Conservation (phyloP, 1,140 invertebrate species). For the Leptopilina boulardi region DNA sequence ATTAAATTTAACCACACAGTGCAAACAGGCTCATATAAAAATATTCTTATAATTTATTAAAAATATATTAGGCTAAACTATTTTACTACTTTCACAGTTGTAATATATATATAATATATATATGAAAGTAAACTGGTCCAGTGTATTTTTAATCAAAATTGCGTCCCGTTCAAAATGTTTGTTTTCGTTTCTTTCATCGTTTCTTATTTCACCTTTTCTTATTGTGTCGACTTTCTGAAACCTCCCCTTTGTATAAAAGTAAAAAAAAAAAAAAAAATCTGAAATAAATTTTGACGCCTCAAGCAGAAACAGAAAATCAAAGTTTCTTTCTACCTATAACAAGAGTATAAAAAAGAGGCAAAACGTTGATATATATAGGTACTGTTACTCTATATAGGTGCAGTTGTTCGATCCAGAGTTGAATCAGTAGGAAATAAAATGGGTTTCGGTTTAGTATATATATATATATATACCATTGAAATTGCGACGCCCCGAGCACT, state of each 20-base stretch:
- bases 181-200: background rate
- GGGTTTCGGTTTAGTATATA: slow-evolving; percentile 1
- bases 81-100: too few species aligned
- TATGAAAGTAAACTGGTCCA: too few species aligned
- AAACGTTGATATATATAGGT: slow-evolving; percentile 15
- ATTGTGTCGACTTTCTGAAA: background rate
- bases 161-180: background rate
- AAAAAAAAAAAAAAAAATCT: background rate
- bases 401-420: slow-evolving; percentile 14
- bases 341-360: background rate
- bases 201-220: background rate
- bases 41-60: too few species aligned
- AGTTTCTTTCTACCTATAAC: background rate
- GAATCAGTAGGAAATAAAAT: slow-evolving; percentile 13
- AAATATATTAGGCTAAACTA: too few species aligned
- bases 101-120: too few species aligned
- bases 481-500: slow-evolving; percentile 11
- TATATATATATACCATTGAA: background rate
- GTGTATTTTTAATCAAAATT: background rate
- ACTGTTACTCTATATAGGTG: slow-evolving; percentile 24
- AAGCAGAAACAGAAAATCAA: slow-evolving; percentile 2
- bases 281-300: background rate
- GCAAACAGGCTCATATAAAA: too few species aligned
- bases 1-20: too few species aligned
- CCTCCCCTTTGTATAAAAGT: background rate